Conservation (phyloP, 2,888 invertebrate genomes). For the Odontocolon sp. region DNA sequence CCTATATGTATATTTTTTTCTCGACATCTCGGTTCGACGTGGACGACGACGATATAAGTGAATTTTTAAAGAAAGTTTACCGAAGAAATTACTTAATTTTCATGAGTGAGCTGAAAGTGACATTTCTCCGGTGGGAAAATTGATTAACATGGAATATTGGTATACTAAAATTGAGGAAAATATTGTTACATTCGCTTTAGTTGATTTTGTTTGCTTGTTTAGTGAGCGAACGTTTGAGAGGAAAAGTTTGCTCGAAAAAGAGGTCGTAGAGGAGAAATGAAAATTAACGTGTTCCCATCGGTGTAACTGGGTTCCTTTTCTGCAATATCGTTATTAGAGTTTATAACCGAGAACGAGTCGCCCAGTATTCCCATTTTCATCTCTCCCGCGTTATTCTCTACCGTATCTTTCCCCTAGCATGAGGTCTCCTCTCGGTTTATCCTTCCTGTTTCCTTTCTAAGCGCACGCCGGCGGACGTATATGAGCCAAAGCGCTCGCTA, state of each 20-base stretch:
- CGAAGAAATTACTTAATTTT: too few species aligned
- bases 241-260: neutral
- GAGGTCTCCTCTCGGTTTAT: neutral
- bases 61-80: neutral
- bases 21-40: neutral
- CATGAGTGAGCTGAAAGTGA: too few species aligned
- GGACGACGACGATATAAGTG: neutral
- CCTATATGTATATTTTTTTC: neutral
- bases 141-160: too few species aligned
- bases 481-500: neutral
- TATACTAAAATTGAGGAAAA: too few species aligned
- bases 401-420: too few species aligned
- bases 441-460: conserved; percentile 10
- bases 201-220: too few species aligned
- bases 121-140: too few species aligned
- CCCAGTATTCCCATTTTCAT: conserved; percentile 18
- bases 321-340: conserved; percentile 28
- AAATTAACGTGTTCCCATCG: neutral
- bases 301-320: neutral
- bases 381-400: neutral
- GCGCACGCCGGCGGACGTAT: neutral
- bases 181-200: too few species aligned
- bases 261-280: neutral
- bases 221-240: too few species aligned
- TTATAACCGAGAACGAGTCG: conserved; percentile 11